These are phyloP conservation scores for Hydrotaea diabolus DNA, from an alignment of 2,888 invertebrate genomes.

Conservation along the genomic window DNA sequence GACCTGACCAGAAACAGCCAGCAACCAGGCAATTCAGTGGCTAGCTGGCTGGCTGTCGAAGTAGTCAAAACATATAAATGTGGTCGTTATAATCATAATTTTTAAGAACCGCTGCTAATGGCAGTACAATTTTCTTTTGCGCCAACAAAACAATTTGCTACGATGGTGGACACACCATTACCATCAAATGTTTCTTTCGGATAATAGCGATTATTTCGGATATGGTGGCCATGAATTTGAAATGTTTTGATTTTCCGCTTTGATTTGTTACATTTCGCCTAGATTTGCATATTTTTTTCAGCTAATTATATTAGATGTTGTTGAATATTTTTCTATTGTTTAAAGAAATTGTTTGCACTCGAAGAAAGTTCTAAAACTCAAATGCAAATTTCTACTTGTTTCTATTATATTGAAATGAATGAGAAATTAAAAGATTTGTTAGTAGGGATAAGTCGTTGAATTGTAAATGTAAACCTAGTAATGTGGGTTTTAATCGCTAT, in stretches of 20 bases:
- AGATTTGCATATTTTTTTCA: background rate
- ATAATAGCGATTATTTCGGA: background rate
- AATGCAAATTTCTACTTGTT: background rate
- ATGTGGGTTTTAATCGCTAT: no score
- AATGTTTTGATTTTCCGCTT: background rate
- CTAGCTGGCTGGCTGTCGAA: background rate
- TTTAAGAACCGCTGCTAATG: constrained; percentile 8
- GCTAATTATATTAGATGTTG: background rate
- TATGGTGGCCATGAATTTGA: background rate
- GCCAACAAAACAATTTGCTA: constrained; percentile 13
- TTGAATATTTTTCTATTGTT: background rate
- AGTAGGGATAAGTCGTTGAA: no score
- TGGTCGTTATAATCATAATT: constrained; percentile 29
- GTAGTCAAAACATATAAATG: background rate
- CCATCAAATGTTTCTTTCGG: background rate
- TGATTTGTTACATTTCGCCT: background rate
- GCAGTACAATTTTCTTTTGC: background rate
- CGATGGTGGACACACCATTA: background rate
- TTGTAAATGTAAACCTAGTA: no score
- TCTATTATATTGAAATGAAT: background rate
- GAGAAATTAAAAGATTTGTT: background rate
- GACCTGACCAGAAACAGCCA: constrained; percentile 1
- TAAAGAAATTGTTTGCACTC: background rate
- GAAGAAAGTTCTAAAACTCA: no score
- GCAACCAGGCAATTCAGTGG: background rate